These are phyloP conservation scores for Epicauta chinensis DNA, from an alignment of 1,140 invertebrate species.

Conservation along the genomic window DNA sequence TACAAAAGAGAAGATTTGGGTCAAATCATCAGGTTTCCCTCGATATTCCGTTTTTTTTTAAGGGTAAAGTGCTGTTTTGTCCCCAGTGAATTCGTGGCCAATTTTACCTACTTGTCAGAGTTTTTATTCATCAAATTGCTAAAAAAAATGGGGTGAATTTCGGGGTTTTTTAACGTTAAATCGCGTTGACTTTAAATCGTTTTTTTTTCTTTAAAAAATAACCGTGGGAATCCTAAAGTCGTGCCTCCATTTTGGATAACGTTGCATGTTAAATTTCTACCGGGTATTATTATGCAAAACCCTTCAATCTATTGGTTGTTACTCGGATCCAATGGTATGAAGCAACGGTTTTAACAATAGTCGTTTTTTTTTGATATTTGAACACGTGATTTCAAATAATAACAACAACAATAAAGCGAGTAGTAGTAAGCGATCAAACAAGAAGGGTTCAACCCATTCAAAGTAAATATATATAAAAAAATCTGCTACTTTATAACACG, in stretches of 20 bases:
- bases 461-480: conserved; percentile 7
- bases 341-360: conserved; percentile 22
- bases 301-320: conserved; percentile 18
- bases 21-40: conserved; percentile 26
- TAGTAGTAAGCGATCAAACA: background rate
- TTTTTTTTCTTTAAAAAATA: background rate
- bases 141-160: conserved; percentile 34
- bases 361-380: conserved; percentile 15
- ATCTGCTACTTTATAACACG: conserved; percentile 18
- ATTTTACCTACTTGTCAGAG: conserved; percentile 33
- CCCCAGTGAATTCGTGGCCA: conserved; percentile 18
- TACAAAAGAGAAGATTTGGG: conserved; percentile 24
- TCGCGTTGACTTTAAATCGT: background rate
- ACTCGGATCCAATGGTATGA: conserved; percentile 21
- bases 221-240: no score
- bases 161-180: background rate
- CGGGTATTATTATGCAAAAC: conserved; percentile 23
- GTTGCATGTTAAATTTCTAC: no score
- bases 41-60: conserved; percentile 23
- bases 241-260: no score
- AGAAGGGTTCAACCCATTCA: conserved; percentile 21
- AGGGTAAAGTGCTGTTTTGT: conserved; percentile 34
- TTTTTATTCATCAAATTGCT: conserved; percentile 18
- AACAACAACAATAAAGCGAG: no score
- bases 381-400: conserved; percentile 23